Base-by-base conservation (phyloP, 2,888 invertebrate species). In the Drosophila anomalata region DNA sequence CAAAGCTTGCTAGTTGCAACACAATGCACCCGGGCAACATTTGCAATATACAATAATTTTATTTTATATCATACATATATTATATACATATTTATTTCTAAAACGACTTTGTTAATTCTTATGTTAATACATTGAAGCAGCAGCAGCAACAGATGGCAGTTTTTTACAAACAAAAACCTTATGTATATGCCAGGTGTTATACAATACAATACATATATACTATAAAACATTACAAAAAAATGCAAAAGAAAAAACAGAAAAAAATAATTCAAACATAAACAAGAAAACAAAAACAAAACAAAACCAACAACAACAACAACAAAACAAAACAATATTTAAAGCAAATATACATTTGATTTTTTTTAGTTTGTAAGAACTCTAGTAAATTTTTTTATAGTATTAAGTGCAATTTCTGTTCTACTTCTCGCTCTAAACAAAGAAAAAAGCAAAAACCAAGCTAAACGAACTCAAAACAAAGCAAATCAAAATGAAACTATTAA, bases 331-430 rank as follows among this genome's bases (percentile, higher is more conserved):
- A 87, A 42, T 65, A 82, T 85, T 65, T 87, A 71, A 84, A 81
- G 77, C 74, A 89, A 88, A 79, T 80, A 82, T 88, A 85, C 83
- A 89, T 89, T 89, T 86, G 87, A 88, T 83, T 89, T 83, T 88
- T 78, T 83, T 90, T 89, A 90, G 82, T 86, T 79, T 79, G 65
- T 89, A 90, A 90, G 89, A 68, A 74, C 60, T 78, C 77, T 90
- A 90, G 90, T 87, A 89, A 90, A 90, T 90, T 90, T 90, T 90
- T 90, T 90, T 77, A 71, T 90, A 90, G 86, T 76, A 76, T 83
- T 86, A 83, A 88, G 89, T 83, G 75, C 71, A 87, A 87, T 75
- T 81, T 88, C 78, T 76, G 75, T 78, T 78, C 71, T 80, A 81
- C 77, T 79, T 83, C 88, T 89, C 88, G 79, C 80, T 79, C 85